These are phyloP conservation scores for Cirrhinus molitorella DNA, from an alignment of 2,797 vertebrate genomes.

Conservation along the genomic window DNA sequence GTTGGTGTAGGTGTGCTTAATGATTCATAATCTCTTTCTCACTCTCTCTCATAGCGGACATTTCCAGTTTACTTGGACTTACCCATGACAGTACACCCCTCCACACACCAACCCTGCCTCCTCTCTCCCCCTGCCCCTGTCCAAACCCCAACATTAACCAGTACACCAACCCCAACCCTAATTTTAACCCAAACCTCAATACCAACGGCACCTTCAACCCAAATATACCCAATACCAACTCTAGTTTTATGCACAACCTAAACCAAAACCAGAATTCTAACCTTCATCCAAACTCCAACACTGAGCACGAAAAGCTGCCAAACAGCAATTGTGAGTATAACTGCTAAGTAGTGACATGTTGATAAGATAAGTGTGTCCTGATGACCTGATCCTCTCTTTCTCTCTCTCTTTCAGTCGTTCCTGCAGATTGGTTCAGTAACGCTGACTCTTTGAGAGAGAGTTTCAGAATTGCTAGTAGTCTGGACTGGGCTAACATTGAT, in stretches of 20 bases:
- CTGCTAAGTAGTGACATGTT: not conserved
- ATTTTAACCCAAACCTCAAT: constrained; percentile 14
- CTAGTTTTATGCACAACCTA: constrained; percentile 31
- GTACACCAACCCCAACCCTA: constrained; percentile 33
- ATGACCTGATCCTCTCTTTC: constrained; percentile 14
- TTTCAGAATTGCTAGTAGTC: constrained; percentile 92
- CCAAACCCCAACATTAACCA: constrained; percentile 48
- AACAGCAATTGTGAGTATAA: constrained; percentile 73
- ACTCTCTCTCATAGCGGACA: constrained; percentile 73
- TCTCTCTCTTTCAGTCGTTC: constrained; percentile 78
- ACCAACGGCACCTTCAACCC: constrained; percentile 29
- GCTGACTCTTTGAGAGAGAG: constrained; percentile 96
- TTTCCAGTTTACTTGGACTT: constrained; percentile 54
- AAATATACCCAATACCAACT: constrained; percentile 15
- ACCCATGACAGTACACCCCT: constrained; percentile 76
- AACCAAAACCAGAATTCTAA: constrained; percentile 33
- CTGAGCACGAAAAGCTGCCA: constrained; percentile 68
- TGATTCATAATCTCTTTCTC: not conserved
- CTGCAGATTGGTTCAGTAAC: constrained; percentile 92
- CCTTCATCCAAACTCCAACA: constrained; percentile 49
- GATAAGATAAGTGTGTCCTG: not conserved
- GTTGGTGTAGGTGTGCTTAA: not conserved
- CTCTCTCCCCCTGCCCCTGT: constrained; percentile 73
- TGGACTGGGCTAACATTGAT: constrained; percentile 98
- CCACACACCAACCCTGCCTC: constrained; percentile 81